Percentiles rank a stretch among this genome's conserved stretches.
Evolutionary conservation across 2,113 vertebrate genomes (phyloP).

Genomic region (Podarcis cretensis): DNA sequence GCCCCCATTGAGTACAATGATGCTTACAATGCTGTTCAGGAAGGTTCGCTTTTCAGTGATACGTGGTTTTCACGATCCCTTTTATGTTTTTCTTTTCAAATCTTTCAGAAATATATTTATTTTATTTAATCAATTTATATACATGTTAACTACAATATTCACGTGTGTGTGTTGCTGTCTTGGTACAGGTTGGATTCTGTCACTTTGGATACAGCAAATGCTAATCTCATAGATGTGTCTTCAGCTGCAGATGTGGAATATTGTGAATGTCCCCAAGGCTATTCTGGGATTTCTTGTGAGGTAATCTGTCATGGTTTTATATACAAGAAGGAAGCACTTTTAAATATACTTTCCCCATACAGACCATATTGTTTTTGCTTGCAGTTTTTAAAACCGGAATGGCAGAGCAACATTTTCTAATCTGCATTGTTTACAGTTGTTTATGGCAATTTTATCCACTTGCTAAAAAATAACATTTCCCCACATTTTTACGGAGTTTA

Average conservation of each 20-base stretch:
- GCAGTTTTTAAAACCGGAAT: neutral
- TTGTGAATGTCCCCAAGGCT: constrained; percentile 93
- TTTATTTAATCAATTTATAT: too few relatives aligned
- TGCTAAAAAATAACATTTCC: neutral
- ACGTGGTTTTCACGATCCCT: neutral
- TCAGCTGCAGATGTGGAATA: constrained; percentile 82
- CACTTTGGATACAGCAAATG: constrained; percentile 82
- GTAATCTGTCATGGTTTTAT: constrained; percentile 68
- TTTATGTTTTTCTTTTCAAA: neutral
- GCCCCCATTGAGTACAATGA: too few relatives aligned
- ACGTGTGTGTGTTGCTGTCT: constrained; percentile 8
- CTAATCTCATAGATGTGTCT: constrained; percentile 70
- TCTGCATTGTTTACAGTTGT: neutral
- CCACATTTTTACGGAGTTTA: neutral
- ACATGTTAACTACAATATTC: too few relatives aligned
- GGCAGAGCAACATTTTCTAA: neutral
- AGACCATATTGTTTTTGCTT: constrained; percentile 19
- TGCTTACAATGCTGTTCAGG: neutral
- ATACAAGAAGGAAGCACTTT: neutral
- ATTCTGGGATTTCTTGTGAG: constrained; percentile 93
- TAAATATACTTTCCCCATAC: neutral
- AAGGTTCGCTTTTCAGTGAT: neutral
- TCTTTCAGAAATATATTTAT: too few relatives aligned
- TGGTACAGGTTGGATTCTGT: constrained; percentile 81
- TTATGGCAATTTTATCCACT: neutral